These are phyloP conservation scores for Ferdinandea cuprea DNA, from an alignment of 2,888 invertebrate genomes.

Conservation along the genomic window DNA sequence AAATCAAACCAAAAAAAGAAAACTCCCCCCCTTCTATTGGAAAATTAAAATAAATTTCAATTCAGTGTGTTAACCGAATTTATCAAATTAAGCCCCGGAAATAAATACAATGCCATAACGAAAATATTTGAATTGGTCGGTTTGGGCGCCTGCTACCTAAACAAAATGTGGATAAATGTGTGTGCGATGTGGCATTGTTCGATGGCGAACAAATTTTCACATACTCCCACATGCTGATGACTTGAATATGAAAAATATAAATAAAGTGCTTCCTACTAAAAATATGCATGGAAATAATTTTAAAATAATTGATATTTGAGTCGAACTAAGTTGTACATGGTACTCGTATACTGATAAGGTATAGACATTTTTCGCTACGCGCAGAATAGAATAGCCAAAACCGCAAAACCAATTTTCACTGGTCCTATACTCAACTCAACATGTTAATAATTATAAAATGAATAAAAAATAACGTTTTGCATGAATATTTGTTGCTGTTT, in stretches of 20 bases:
- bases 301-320: conserved; percentile 2
- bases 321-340: background rate
- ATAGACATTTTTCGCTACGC: background rate
- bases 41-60: conserved; percentile 29
- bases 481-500: too few species aligned
- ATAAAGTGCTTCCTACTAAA: background rate
- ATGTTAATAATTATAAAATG: conserved; percentile 6
- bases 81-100: conserved; percentile 25
- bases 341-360: background rate
- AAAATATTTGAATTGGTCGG: conserved; percentile 33
- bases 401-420: conserved; percentile 2
- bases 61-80: conserved; percentile 30
- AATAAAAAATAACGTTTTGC: too few species aligned
- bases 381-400: background rate
- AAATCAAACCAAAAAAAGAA: background rate
- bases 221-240: background rate
- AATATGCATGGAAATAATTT: conserved; percentile 1
- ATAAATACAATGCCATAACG: conserved; percentile 18
- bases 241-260: background rate
- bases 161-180: background rate
- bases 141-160: background rate
- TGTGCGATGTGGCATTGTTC: background rate
- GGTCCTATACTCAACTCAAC: background rate
- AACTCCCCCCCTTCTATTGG: background rate
- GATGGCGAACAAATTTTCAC: background rate